Evolutionary conservation across 2,797 vertebrate genomes (phyloP).

Genomic region (Paramormyrops hopkinsi): DNA sequence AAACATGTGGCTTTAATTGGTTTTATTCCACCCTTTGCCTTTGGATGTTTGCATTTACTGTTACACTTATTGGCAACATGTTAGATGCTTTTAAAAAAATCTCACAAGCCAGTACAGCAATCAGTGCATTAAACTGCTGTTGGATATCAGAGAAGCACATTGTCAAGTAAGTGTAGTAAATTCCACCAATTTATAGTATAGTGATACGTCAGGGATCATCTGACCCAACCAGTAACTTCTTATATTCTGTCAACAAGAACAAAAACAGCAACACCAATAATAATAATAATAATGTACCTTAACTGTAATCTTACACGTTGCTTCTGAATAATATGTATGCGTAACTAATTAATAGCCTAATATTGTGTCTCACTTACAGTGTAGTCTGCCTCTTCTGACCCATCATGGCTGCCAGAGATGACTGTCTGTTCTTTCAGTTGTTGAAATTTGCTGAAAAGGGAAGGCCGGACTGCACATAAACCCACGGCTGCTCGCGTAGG

Average conservation of each 20-base stretch:
- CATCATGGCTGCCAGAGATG: neutral
- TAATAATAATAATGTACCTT: neutral
- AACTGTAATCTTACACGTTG: neutral
- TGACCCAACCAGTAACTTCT: neutral
- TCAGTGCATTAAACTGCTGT: neutral
- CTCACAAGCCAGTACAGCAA: neutral
- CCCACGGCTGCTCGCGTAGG: slow-evolving; percentile 55
- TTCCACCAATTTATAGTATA: neutral
- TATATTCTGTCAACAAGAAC: neutral
- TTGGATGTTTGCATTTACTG: neutral
- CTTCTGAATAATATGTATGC: neutral
- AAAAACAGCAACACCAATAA: neutral
- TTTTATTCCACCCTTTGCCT: neutral
- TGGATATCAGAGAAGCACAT: neutral
- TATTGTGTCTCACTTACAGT: neutral
- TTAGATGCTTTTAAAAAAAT: neutral
- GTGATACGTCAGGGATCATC: neutral
- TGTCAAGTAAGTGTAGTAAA: neutral
- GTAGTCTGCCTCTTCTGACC: neutral
- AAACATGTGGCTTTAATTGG: neutral
- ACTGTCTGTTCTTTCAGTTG: neutral
- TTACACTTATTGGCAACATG: neutral
- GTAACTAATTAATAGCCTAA: neutral
- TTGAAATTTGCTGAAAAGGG: slow-evolving; percentile 25
- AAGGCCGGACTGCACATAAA: slow-evolving; percentile 53